These are phyloP conservation scores for Erythrocercus mccallii DNA, from an alignment of 2,113 vertebrate species.

Conservation along the genomic window DNA sequence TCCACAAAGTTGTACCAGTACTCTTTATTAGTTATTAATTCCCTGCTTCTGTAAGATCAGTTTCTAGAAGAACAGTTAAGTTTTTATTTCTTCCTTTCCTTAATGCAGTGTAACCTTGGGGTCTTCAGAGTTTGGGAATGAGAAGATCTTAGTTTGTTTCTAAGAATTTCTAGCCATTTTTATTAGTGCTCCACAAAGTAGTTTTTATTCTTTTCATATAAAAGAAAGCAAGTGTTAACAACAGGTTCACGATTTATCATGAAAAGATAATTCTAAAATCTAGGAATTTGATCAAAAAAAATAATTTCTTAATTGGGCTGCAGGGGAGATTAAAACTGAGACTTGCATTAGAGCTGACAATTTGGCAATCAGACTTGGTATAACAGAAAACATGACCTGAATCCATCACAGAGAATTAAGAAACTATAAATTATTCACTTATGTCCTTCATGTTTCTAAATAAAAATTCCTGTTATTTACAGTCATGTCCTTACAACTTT, in stretches of 20 bases:
- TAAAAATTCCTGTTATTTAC: not conserved
- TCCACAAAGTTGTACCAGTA: not conserved
- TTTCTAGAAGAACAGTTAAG: not conserved
- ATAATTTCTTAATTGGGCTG: slow-evolving; percentile 45
- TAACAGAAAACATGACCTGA: slow-evolving; percentile 62
- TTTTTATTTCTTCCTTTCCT: not conserved
- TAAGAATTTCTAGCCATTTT: not conserved
- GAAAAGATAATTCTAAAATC: not conserved
- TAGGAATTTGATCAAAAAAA: slow-evolving; percentile 14
- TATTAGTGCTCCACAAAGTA: not conserved
- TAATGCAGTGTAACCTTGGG: not conserved
- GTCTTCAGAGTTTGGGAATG: not conserved
- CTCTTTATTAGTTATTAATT: not conserved
- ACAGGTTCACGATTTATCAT: not conserved
- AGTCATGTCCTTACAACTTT: not conserved
- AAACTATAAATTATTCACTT: slow-evolving; percentile 33
- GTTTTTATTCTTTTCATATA: not conserved
- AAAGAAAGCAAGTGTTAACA: not conserved
- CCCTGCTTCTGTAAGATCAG: not conserved
- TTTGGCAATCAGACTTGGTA: slow-evolving; percentile 56
- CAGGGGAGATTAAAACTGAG: slow-evolving; percentile 38
- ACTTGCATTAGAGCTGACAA: slow-evolving; percentile 59
- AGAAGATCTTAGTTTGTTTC: not conserved
- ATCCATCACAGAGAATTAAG: slow-evolving; percentile 61
- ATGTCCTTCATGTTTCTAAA: not conserved